Percentiles rank a stretch among this genome's conserved stretches.
Conservation (phyloP, 2,797 vertebrate species). For the Corythornis leucogaster region DNA sequence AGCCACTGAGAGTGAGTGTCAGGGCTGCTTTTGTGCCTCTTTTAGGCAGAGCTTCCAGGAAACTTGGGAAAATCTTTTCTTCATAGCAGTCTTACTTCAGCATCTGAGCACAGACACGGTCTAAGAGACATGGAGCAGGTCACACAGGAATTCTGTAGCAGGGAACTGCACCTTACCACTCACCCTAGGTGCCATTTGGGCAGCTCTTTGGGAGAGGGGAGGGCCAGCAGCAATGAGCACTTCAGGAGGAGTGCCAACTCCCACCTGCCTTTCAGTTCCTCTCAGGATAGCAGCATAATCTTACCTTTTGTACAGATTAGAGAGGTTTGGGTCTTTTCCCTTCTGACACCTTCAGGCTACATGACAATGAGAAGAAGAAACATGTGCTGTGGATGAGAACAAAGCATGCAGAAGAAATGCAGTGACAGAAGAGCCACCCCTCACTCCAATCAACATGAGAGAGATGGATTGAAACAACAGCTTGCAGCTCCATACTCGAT, state of each 20-base stretch:
- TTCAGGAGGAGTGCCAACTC: background rate
- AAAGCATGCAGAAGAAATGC: background rate
- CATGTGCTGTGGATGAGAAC: background rate
- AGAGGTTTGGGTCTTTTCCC: constrained; percentile 57
- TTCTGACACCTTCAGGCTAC: constrained; percentile 71
- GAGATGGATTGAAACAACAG: background rate
- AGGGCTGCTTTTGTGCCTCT: background rate
- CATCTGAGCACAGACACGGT: too few relatives aligned
- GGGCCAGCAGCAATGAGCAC: background rate
- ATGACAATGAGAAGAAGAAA: background rate
- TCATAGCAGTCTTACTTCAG: too few relatives aligned
- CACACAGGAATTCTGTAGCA: too few relatives aligned
- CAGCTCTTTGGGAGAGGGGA: background rate
- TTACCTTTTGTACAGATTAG: constrained; percentile 66
- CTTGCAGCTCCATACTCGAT: background rate
- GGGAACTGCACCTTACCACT: too few relatives aligned
- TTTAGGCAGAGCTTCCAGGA: background rate
- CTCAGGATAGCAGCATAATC: background rate
- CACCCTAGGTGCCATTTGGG: background rate
- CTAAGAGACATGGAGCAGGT: too few relatives aligned
- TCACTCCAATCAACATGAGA: background rate
- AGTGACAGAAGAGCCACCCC: background rate
- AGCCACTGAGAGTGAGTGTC: background rate
- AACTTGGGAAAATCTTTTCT: background rate
- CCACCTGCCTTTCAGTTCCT: background rate